Base-by-base conservation (phyloP, 2,888 invertebrate genomes). In the Eupithecia tripunctaria region DNA sequence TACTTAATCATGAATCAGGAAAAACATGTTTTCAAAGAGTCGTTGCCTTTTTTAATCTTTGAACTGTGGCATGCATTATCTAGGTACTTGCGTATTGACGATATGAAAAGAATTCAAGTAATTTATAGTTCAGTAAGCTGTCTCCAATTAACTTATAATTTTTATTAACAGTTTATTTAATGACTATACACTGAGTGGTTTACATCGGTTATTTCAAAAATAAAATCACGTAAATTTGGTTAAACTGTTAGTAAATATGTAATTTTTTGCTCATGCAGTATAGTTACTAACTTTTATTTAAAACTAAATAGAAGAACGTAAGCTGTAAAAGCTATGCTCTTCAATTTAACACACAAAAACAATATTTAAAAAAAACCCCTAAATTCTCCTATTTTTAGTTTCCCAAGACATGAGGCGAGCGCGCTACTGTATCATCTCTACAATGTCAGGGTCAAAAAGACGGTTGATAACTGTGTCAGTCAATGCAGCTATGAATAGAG, bases 1-100 rank as follows among this genome's bases (percentile, higher is more conserved):
- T 71, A 78, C 56, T 25, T 85, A 89, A 89, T 89, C 86, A 60
- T 21, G 78, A 82, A 87, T 84, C 83, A 85, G 87, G 87, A 89
- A 89, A 89, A 85, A 88, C 87, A 87, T 82, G 83, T 87, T 89
- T 89, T 88, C 87, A 89, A 90, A 92, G 90, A 89, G 92, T 92
- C 92, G 88, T 91, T 92, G 91, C 82, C 92, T 51, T 84, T 80
- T 82, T 80, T 82, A 91, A 91, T 89, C 88, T 81, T 71, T 89
- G 91, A 90, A 91, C 91, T 88, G 82, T 82, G 86, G 81, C 86
- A 83, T 81, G 74, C 81, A 79, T 78, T 90, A 89, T 90, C 89
- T 82, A n/a, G n/a, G n/a, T n/a, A 79, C 82, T 82, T 81, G 79
- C 81, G 84, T 81, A 84, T 81, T 80, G 80, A 64, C 76, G 92